phyloP scores from a whole-genome alignment of 2,797 vertebrate species.

The Periophthalmus magnuspinnatus region DNA sequence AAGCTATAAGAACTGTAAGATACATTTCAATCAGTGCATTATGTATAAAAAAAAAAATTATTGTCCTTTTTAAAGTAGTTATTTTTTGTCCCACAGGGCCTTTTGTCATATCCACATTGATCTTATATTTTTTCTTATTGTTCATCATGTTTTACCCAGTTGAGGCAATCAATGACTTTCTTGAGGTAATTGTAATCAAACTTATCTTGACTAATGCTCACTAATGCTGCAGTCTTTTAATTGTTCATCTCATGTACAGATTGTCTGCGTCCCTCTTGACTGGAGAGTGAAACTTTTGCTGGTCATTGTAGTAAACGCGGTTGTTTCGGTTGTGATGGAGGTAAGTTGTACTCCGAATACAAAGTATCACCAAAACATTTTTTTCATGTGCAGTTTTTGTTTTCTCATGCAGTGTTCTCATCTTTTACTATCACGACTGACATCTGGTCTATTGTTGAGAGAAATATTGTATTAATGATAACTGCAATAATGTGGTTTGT shows the following conservation, averaged over 20 bases:
- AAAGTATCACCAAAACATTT: slow-evolving; percentile 18
- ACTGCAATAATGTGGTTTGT: slow-evolving; percentile 2
- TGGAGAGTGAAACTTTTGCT: slow-evolving; percentile 86
- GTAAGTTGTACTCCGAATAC: slow-evolving; percentile 75
- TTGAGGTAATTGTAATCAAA: slow-evolving; percentile 82
- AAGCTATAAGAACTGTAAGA: slow-evolving; percentile 94
- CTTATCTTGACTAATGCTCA: not conserved
- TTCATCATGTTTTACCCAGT: slow-evolving; percentile 89
- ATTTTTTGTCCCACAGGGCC: slow-evolving; percentile 68
- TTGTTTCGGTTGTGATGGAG: slow-evolving; percentile 85
- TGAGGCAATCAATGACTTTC: slow-evolving; percentile 75
- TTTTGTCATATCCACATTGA: slow-evolving; percentile 84
- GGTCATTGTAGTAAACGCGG: slow-evolving; percentile 83
- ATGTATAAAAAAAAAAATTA: too few species aligned
- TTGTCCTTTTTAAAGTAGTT: not conserved
- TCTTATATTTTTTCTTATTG: slow-evolving; percentile 85
- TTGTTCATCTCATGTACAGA: slow-evolving; percentile 63
- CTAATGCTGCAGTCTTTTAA: not conserved
- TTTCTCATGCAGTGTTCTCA: slow-evolving; percentile 66
- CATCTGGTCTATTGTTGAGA: slow-evolving; percentile 14
- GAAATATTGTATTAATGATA: slow-evolving; percentile 20
- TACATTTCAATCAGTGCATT: not conserved
- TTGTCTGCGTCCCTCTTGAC: slow-evolving; percentile 88
- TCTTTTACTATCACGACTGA: slow-evolving; percentile 50
- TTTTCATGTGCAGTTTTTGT: slow-evolving; percentile 48